A percentile compares a stretch with the other conserved stretches of the same genome.
phyloP scores from a whole-genome alignment of 1,140 invertebrate species.

The Tenebrio molitor region DNA sequence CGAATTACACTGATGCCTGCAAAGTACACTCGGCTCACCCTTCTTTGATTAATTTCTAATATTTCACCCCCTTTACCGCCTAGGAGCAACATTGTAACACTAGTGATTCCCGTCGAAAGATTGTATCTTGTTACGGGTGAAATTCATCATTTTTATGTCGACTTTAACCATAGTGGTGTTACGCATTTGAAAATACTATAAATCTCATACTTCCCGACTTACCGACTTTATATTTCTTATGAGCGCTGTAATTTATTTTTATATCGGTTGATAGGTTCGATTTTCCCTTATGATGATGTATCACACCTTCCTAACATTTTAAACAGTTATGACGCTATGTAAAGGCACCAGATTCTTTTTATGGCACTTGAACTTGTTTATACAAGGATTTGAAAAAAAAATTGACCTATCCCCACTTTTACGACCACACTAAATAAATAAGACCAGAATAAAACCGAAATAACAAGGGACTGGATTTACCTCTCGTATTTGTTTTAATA shows the following conservation, averaged over 20 bases:
- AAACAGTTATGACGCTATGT: neutral
- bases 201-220: slow-evolving; percentile 23
- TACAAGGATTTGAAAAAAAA: too few species aligned
- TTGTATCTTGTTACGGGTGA: neutral
- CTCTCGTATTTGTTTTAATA: too few species aligned
- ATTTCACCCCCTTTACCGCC: too few species aligned
- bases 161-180: slow-evolving; percentile 24
- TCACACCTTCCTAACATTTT: slow-evolving; percentile 28
- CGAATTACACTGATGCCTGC: neutral
- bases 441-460: too few species aligned
- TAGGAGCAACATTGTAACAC: too few species aligned
- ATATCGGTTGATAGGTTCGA: slow-evolving; percentile 24
- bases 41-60: too few species aligned
- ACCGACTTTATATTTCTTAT: slow-evolving; percentile 21
- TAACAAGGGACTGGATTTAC: too few species aligned
- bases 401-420: too few species aligned
- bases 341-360: slow-evolving; percentile 16
- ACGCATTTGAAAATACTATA: slow-evolving; percentile 30
- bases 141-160: slow-evolving; percentile 8
- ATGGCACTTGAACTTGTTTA: too few species aligned
- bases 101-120: too few species aligned
- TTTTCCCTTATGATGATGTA: slow-evolving; percentile 29
- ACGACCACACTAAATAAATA: too few species aligned
- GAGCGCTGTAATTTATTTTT: slow-evolving; percentile 24
- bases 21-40: neutral